A percentile compares a stretch with the other conserved stretches of the same genome.
These are phyloP conservation scores for Oncorhynchus gorbuscha DNA, from an alignment of 2,113 vertebrate genomes.

Conservation along the genomic window DNA sequence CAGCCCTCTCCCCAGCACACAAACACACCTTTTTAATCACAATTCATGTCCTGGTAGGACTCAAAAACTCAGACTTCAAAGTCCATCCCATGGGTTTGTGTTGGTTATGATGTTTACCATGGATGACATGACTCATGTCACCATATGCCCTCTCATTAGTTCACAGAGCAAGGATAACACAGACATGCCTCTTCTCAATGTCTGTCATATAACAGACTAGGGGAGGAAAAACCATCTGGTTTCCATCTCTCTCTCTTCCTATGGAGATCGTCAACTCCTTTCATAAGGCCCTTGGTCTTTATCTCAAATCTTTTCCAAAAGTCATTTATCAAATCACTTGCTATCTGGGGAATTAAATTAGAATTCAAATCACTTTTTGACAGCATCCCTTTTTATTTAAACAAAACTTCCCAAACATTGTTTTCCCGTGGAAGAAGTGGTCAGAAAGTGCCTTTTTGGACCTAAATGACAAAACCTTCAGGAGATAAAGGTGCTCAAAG, in stretches of 20 bases:
- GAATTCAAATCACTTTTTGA: no score
- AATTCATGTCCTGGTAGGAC: background rate
- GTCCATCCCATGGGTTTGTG: conserved; percentile 2
- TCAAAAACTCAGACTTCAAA: conserved; percentile 28
- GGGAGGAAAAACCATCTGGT: background rate
- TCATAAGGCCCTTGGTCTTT: background rate
- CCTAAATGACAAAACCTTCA: no score
- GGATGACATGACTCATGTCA: conserved; percentile 18
- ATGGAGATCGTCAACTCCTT: background rate
- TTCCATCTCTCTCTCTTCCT: conserved; percentile 2
- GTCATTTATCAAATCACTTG: background rate
- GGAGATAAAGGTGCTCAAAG: no score
- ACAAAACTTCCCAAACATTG: no score
- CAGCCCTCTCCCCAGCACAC: background rate
- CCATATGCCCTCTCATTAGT: conserved; percentile 7
- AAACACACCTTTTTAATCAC: conserved; percentile 22
- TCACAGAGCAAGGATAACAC: conserved; percentile 2
- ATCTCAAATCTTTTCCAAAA: background rate
- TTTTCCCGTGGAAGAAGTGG: no score
- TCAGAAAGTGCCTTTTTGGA: no score
- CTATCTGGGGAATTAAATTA: no score
- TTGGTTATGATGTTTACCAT: conserved; percentile 29
- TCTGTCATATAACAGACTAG: conserved; percentile 11
- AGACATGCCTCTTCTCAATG: background rate
- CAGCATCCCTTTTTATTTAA: no score